Base-by-base conservation (phyloP, 2,888 invertebrate species). In the Phalera bucephala region DNA sequence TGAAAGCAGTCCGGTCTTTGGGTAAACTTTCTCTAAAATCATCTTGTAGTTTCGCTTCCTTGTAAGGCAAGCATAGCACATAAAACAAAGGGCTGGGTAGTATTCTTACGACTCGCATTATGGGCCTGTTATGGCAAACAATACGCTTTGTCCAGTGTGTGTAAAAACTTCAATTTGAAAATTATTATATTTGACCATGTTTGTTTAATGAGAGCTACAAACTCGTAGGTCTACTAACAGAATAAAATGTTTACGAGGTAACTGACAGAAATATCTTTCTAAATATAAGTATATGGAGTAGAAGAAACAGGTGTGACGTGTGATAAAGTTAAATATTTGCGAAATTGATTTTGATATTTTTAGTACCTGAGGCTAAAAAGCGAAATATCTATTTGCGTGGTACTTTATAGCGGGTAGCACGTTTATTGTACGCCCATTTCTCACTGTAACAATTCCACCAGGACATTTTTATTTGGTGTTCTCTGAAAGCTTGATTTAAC, bases 381-480 rank as follows among this genome's bases (percentile, higher is more conserved):
- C 10, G 22, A 10, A 4, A 9, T 10, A 10, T 10, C 10, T 22
- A 22, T 9, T 22, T 22, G 3, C 1, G 10, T 22, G 3, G 7
- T 10, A 6, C n/a, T 21, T 21, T 21, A 21, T 6, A 44, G 61
- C 60, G 40, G 52, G 59, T 68, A 72, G 72, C 70, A 57, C 62
- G 62, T 70, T 72, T 74, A 72, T 17, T 5, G 17, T 17, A 3
- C 17, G 17, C 17, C 17, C 17, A 17, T 17, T 17, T 65, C 62
- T 74, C 66, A 68, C 64, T 62, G 50, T 58, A 64, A 60, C 69
- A 53, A 62, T 70, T 72, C 66, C 61, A 65, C 53, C 49, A 50
- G 62, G 67, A 73, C 68, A 72, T 60, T 71, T 75, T 67, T 72
- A 74, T 73, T 68, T 65, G 64, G 65, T 64, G 55, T 62, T 49